These are phyloP conservation scores for Petroica traversi DNA, from an alignment of 2,113 vertebrate genomes.

Conservation along the genomic window DNA sequence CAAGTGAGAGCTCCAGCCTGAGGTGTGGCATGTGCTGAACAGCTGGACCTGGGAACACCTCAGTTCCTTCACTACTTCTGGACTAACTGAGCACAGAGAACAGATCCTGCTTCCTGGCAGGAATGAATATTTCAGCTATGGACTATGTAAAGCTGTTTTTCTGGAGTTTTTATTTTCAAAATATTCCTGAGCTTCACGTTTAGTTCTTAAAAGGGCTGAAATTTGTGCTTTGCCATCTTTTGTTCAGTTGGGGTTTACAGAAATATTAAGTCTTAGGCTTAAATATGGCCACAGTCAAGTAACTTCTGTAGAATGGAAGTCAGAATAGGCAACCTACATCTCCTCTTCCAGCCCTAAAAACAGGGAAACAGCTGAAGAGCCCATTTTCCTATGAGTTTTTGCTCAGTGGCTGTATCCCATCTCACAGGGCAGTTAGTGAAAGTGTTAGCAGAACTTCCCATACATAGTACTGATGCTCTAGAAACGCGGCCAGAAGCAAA, in stretches of 20 bases:
- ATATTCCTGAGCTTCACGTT: rapidly evolving
- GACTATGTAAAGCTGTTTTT: neutral
- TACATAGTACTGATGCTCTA: rapidly evolving
- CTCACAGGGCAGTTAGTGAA: too few relatives aligned
- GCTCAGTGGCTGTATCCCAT: neutral
- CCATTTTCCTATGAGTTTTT: neutral
- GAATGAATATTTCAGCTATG: neutral
- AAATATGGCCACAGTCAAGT: neutral
- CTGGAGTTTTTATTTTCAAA: neutral
- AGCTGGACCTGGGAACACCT: too few relatives aligned
- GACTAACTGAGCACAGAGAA: rapidly evolving
- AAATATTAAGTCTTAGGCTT: neutral
- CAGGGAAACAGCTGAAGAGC: neutral
- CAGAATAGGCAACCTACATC: neutral
- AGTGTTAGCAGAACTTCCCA: rapidly evolving
- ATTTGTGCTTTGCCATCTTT: neutral
- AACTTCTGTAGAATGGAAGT: neutral
- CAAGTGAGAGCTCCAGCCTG: neutral
- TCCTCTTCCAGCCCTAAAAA: neutral
- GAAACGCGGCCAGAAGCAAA: rapidly evolving
- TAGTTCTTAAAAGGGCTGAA: neutral
- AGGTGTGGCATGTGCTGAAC: rapidly evolving
- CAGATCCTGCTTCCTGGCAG: neutral
- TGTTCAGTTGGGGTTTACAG: neutral
- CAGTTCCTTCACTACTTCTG: too few relatives aligned